Evolutionary conservation across 2,113 vertebrate species (phyloP).

Genomic region (Sander vitreus): DNA sequence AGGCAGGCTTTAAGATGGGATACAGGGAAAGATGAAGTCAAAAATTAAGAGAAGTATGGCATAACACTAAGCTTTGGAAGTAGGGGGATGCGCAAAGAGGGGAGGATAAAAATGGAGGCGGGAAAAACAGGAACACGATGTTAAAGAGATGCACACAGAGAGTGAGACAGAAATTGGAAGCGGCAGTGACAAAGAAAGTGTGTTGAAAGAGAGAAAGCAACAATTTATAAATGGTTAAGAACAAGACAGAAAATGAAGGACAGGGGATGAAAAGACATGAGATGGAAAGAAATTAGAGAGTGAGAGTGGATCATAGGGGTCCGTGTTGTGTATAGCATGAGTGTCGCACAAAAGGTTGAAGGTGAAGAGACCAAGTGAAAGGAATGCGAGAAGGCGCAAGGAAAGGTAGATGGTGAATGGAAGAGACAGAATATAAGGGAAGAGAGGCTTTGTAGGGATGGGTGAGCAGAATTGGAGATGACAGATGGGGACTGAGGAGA

Average conservation of each 20-base stretch:
- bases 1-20: constrained; percentile 19
- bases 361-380: constrained; percentile 20
- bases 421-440: constrained; percentile 19
- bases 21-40: constrained; percentile 8
- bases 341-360: constrained; percentile 22
- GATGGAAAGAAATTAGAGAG: constrained; percentile 14
- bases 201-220: constrained; percentile 15
- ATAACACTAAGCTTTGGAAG: constrained; percentile 43
- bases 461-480: constrained; percentile 33
- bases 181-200: constrained; percentile 18
- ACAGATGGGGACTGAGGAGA: constrained; percentile 20
- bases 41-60: constrained; percentile 44
- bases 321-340: constrained; percentile 14
- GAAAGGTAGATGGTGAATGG: constrained; percentile 6
- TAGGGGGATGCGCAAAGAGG: constrained; percentile 51
- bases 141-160: constrained; percentile 31
- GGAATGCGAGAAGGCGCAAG: neutral
- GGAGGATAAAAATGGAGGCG: constrained; percentile 66
- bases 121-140: constrained; percentile 30
- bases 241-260: neutral
- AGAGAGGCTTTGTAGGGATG: constrained; percentile 29
- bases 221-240: constrained; percentile 9
- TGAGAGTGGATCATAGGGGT: neutral
- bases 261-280: neutral
- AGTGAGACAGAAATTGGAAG: constrained; percentile 21